These are phyloP conservation scores for Piscicola geometra DNA, from an alignment of 2,888 invertebrate species.

Conservation along the genomic window DNA sequence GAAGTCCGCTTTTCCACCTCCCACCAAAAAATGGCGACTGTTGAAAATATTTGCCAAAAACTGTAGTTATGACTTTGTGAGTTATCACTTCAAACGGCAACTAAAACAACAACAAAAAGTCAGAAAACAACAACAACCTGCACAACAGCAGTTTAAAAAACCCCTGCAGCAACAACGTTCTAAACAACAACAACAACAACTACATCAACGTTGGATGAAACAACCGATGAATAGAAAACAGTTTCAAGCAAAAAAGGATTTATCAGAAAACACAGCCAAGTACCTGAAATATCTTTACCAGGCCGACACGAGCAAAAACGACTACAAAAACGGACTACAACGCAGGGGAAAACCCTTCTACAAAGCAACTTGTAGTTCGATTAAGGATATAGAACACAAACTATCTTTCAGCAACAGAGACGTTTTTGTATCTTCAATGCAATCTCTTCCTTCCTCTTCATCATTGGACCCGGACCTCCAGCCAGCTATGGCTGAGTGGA, in stretches of 20 bases:
- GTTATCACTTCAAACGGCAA: not conserved
- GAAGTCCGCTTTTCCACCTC: slow-evolving; percentile 14
- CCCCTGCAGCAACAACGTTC: no score
- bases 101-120: not conserved
- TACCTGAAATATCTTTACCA: slow-evolving; percentile 2
- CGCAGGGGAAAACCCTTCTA: not conserved
- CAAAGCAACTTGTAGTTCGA: not conserved
- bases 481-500: not conserved
- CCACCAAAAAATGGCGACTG: not conserved
- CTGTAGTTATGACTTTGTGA: slow-evolving; percentile 1
- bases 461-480: not conserved
- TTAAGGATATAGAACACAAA: not conserved
- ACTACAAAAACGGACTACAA: not conserved
- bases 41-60: not conserved
- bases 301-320: not conserved
- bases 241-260: not conserved
- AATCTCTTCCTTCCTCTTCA: not conserved
- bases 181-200: no score
- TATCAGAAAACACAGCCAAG: not conserved
- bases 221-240: not conserved
- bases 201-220: not conserved
- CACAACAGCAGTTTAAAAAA: not conserved
- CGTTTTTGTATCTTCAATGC: not conserved
- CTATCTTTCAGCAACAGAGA: slow-evolving; percentile 1
- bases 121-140: not conserved